These are phyloP conservation scores for Ectemnius cavifrons DNA, from an alignment of 2,888 invertebrate species.

Conservation along the genomic window DNA sequence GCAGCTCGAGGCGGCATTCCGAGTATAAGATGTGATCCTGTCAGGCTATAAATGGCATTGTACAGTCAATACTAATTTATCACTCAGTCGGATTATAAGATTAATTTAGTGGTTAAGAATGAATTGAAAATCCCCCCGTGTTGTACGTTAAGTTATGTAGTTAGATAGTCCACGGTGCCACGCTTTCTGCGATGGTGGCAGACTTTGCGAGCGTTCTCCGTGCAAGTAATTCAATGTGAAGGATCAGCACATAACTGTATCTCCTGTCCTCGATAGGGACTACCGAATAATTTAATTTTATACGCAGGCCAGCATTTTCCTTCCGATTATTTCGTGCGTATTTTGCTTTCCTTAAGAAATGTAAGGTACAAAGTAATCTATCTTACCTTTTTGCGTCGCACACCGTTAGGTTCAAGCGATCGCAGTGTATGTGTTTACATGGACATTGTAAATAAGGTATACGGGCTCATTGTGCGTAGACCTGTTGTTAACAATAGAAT, in stretches of 20 bases:
- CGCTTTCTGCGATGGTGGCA: constrained; percentile 52
- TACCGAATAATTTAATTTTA: constrained; percentile 58
- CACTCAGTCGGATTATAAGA: constrained; percentile 68
- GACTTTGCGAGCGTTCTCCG: constrained; percentile 49
- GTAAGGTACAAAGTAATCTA: constrained; percentile 71
- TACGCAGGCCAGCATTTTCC: constrained; percentile 67
- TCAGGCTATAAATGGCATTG: constrained; percentile 61
- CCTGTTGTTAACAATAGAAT: constrained; percentile 50
- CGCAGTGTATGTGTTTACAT: constrained; percentile 70
- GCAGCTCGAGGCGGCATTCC: constrained; percentile 39
- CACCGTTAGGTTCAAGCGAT: constrained; percentile 57
- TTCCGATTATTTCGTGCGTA: constrained; percentile 14
- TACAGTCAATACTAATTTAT: constrained; percentile 72
- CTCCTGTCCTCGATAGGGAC: constrained; percentile 44
- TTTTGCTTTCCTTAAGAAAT: constrained; percentile 56
- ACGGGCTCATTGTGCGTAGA: constrained; percentile 64
- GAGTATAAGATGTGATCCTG: constrained; percentile 52
- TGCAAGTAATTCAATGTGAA: constrained; percentile 41
- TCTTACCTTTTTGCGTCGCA: constrained; percentile 63
- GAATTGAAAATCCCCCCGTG: constrained; percentile 60
- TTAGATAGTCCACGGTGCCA: constrained; percentile 38
- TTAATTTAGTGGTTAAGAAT: constrained; percentile 66
- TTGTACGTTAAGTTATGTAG: constrained; percentile 58
- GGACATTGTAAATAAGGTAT: constrained; percentile 72
- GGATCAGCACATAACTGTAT: constrained; percentile 44